Evolutionary conservation across 37 sponge, comb jelly and placozoan species (phyloP).

Genomic region (Cladorhizidae sp.): DNA sequence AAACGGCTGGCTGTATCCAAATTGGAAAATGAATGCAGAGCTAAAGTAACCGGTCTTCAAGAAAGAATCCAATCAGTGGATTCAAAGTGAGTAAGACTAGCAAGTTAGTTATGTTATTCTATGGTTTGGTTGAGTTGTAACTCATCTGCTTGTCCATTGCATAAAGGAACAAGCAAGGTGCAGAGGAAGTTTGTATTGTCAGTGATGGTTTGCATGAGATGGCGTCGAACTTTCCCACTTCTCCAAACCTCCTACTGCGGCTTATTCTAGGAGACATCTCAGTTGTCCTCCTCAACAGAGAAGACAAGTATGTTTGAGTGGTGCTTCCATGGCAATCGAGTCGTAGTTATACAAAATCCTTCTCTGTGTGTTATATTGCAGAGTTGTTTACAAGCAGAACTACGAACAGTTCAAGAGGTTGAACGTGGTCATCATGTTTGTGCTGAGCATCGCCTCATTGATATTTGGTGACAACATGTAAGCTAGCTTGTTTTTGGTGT

Average conservation of each 20-base stretch:
- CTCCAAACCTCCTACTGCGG: conserved; percentile 30
- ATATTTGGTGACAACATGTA: conserved; percentile 39
- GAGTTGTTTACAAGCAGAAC: conserved; percentile 57
- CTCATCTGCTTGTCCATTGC: not conserved
- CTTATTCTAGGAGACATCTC: conserved; percentile 56
- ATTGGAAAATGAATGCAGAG: conserved; percentile 36
- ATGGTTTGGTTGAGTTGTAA: not conserved
- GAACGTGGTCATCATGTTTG: conserved; percentile 36
- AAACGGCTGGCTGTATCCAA: conserved; percentile 1
- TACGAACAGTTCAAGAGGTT: conserved; percentile 76
- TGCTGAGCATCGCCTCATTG: conserved; percentile 37
- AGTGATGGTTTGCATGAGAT: conserved; percentile 32
- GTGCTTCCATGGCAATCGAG: too few relatives aligned
- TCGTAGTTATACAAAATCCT: too few relatives aligned
- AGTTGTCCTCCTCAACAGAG: conserved; percentile 34
- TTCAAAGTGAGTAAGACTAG: not conserved
- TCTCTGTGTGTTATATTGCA: conserved; percentile 1
- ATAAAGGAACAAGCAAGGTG: not conserved
- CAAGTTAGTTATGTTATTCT: not conserved
- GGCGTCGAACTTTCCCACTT: conserved; percentile 11
- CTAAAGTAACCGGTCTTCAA: not conserved
- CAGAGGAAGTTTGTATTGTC: conserved; percentile 8
- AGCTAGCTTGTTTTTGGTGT: not conserved
- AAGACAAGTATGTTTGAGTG: conserved; percentile 42
- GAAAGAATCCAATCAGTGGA: not conserved